Conservation (phyloP, 2,888 invertebrate genomes). For the Gnatocerus cornutus region DNA sequence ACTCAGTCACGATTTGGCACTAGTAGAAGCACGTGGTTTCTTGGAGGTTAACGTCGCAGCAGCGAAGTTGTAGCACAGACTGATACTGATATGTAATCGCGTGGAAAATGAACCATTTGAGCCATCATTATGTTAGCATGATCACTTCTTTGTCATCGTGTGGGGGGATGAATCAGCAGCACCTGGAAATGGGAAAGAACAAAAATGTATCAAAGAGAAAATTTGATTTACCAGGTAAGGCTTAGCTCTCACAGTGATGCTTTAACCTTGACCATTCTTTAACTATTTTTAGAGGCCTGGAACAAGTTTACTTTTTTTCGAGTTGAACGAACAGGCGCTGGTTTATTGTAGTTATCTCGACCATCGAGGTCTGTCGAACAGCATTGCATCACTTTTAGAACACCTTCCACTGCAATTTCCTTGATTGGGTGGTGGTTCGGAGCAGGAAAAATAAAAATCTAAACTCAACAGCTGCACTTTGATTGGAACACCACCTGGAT, state of each 20-base stretch:
- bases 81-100: constrained; percentile 40
- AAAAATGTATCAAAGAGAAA: background rate
- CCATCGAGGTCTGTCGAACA: constrained; percentile 9
- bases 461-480: constrained; percentile 26
- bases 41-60: background rate
- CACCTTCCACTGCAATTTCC: constrained; percentile 19
- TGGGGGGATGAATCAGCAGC: constrained; percentile 56
- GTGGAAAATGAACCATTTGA: constrained; percentile 29
- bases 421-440: constrained; percentile 12
- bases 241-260: constrained; percentile 11
- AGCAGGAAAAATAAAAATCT: constrained; percentile 10
- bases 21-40: constrained; percentile 26
- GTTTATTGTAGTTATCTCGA: constrained; percentile 11
- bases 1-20: constrained; percentile 50
- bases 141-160: constrained; percentile 52
- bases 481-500: constrained; percentile 32
- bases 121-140: constrained; percentile 19
- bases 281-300: constrained; percentile 50
- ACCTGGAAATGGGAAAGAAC: constrained; percentile 48
- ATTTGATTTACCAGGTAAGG: constrained; percentile 5
- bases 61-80: constrained; percentile 16
- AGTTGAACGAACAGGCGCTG: constrained; percentile 45
- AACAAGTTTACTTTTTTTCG: constrained; percentile 50
- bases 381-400: constrained; percentile 24
- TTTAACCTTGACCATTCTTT: constrained; percentile 50